These are phyloP conservation scores for Drosophila kuntzei DNA, from an alignment of 2,888 invertebrate species.

Conservation along the genomic window DNA sequence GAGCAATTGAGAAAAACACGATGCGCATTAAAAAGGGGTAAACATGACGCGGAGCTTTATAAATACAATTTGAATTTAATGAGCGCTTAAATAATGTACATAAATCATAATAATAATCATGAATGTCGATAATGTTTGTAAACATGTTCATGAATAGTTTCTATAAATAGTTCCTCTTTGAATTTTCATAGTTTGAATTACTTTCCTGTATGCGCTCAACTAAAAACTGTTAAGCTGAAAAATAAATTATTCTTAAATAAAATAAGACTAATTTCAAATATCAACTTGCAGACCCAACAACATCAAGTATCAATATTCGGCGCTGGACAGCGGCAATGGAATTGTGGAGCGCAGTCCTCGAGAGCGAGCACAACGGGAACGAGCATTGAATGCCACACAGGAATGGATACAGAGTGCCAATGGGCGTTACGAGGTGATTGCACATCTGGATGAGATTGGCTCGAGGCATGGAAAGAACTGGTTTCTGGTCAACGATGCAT, in stretches of 20 bases:
- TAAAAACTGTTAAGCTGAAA: slow-evolving; percentile 1
- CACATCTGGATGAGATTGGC: slow-evolving; percentile 93
- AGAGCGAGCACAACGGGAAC: slow-evolving; percentile 89
- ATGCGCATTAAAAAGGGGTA: not conserved
- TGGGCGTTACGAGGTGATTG: slow-evolving; percentile 91
- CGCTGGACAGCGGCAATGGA: slow-evolving; percentile 88
- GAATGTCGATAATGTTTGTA: slow-evolving; percentile 27
- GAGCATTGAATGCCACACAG: slow-evolving; percentile 89
- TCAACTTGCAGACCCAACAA: slow-evolving; percentile 83
- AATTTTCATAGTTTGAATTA: slow-evolving; percentile 50
- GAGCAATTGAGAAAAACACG: slow-evolving; percentile 16
- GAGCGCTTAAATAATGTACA: slow-evolving; percentile 41
- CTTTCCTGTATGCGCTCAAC: slow-evolving; percentile 50
- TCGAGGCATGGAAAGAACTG: slow-evolving; percentile 95
- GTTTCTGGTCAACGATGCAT: slow-evolving; percentile 94
- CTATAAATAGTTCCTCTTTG: slow-evolving; percentile 45
- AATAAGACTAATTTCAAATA: not conserved
- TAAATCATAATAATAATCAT: slow-evolving; percentile 45
- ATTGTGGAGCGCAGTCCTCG: slow-evolving; percentile 88
- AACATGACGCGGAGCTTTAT: slow-evolving; percentile 4
- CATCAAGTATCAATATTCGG: slow-evolving; percentile 88
- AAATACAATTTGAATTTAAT: slow-evolving; percentile 20
- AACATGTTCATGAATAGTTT: slow-evolving; percentile 36
- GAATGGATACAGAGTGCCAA: slow-evolving; percentile 87
- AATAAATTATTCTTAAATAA: not conserved